Base-by-base conservation (phyloP, 2,113 vertebrate genomes). In the Gadus macrocephalus region DNA sequence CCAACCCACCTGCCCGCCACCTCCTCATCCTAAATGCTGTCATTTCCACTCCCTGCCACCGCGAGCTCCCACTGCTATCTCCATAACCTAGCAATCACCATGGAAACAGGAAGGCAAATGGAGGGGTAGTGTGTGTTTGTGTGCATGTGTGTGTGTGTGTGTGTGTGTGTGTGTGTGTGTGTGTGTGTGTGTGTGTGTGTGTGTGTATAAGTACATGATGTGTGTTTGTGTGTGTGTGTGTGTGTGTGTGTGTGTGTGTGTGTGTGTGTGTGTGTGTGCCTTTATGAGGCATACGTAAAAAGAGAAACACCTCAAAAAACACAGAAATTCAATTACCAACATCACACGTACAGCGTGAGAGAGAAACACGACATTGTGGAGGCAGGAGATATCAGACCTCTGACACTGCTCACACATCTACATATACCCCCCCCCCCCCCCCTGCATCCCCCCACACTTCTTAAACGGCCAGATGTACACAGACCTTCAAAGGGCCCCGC, bases 31-130 rank as follows among this genome's bases (percentile, higher is more conserved):
- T 77, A 85, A 86, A 81, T 82, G 83, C 75, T 75, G 69, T 78
- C 72, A 66, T 66, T 74, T 76, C 69, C 74, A 73, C 78, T 76
- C 73, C 84, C 76, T 81, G 72, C 73, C 61, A 79, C 42, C 8
- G 42, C 8, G 2, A 49, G 9, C 11, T 78, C 78, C 77, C 77
- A 80, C 81, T 75, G 73, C 75, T 72, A 72, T 49, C 79, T 83
- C 81, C 67, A 68, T 78, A 83, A 82, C 80, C 81, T 86, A 78
- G 77, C 70, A 68, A 71, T 89, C 82, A 77, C 88, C 85, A 88
- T 89, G 80, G 85, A 80, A 89, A 89, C 88, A 79, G 80, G 75
- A 81, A 81, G 70, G 77, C 76, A 19, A 85, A 76, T n/a, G n/a
- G 56, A 59, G 56, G 42, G 42, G 42, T 12, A 49, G 42, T 49